Base-by-base conservation (phyloP, 1,140 invertebrate genomes). In the Eulimnadia texana region DNA sequence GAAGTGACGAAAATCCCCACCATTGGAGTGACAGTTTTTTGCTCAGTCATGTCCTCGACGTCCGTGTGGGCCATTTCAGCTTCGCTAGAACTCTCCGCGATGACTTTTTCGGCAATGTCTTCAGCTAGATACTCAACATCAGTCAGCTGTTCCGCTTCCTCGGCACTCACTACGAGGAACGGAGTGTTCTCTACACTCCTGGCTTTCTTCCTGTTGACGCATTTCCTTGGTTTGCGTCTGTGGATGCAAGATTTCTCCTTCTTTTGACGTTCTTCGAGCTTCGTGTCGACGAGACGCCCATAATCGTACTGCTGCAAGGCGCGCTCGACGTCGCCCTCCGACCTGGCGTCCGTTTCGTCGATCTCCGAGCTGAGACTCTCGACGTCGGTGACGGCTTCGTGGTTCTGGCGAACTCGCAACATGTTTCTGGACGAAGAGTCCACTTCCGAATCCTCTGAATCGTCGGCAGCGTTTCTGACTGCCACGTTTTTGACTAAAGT, bases 221-320 rank as follows among this genome's bases (percentile, higher is more conserved):
- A 63, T 61, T 55, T 67, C 63, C 29, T 53, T 62, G 52, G 63
- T 67, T 13, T 65, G 63, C 50, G 65, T 61, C 49, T 64, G 33
- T 3, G 65, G 62, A 47, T 59, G 63, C 51, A 59, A 56, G 19
- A 65, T 65, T 60, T 65, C 61, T 42, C 66, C 63, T 52, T 65
- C 61, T 64, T 64, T 61, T 50, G 61, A 27, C 50, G 54, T 64
- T 9, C 64, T 27, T 67, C 64, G 24, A 61, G 63, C 42, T 66
- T 66, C 33, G 66, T 64, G 58, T 63, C 66, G 42, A 63, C 62
- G 23, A 63, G 50, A 16, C 66, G 62, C 13, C 55, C 55, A 10
- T 29, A 61, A 0, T 54, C 60, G 3, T 52, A 51, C 10, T 61
- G 50, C 16, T 51, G 19, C 16, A 61, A 29, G 22, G 53, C 24